Base-by-base conservation (phyloP, 2,113 vertebrate species). In the Lampris incognitus region DNA sequence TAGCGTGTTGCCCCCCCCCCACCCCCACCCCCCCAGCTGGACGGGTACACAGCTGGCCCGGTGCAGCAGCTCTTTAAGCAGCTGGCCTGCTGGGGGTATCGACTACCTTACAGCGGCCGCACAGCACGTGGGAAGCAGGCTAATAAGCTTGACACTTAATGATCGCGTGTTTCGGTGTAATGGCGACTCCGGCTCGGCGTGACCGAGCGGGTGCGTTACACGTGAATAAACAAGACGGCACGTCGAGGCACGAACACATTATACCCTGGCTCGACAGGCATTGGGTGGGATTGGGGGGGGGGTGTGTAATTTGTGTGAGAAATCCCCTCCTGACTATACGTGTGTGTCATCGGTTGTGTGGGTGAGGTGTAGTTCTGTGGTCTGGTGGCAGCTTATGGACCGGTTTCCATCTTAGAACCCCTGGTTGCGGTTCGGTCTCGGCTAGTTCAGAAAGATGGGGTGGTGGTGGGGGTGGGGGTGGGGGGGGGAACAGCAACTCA, bases 11-110 rank as follows among this genome's bases (percentile, higher is more conserved):
- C 80, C 85, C 73, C 78, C 80, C 77, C 90, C 85, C 36, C 86
- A 24, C 80, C 77, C 90, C 85, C 36, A 86, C 73, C 78, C 80
- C 77, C 90, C 85, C n/a, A 85, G 89, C 89, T 89, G 87, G 90
- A 89, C 63, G 72, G 72, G 85, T 85, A 82, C 78, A 91, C 88
- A 86, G 84, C 81, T 81, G 82, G 81, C 77, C 44, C 38, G 57
- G 70, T 74, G 79, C 58, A 66, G 76, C 57, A 66, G 76, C 57
- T 79, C 89, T 86, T 91, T 76, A 89, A 87, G 92, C 84, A 91
- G 83, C 71, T 87, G 81, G 81, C 89, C 24, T 24, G 24, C 24
- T 24, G 24, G 78, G 72, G 73, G 10, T 87, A 86, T 86, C 75
- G 87, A 83, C 85, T 73, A 71, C 9, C 76, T 80, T 42, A 3